Percentiles rank a stretch among this genome's conserved stretches.
Evolutionary conservation across 2,888 invertebrate species (phyloP).

Genomic region (Tinea pellionella): DNA sequence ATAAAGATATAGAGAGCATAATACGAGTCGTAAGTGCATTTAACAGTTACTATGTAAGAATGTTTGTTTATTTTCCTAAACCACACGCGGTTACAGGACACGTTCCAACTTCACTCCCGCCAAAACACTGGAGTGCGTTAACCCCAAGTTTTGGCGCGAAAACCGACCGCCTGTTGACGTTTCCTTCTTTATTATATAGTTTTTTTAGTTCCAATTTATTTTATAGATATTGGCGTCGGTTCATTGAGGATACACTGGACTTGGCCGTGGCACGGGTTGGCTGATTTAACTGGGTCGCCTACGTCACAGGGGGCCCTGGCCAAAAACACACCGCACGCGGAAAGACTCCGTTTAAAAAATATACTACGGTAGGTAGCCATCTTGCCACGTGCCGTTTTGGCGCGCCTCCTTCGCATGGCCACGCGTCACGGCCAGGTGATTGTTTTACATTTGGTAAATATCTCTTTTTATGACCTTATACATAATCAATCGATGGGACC

Average conservation of each 20-base stretch:
- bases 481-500: too few relatives aligned
- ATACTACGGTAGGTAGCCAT: conserved; percentile 32
- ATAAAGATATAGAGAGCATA: too few relatives aligned
- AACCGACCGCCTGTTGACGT: conserved; percentile 41
- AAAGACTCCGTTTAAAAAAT: conserved; percentile 51
- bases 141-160: conserved; percentile 62
- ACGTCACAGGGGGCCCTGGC: conserved; percentile 54
- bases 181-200: conserved; percentile 51
- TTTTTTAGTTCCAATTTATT: conserved; percentile 64
- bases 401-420: conserved; percentile 23
- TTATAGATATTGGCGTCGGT: conserved; percentile 69
- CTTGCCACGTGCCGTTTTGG: conserved; percentile 50
- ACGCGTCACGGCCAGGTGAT: not conserved
- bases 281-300: conserved; percentile 62
- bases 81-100: not conserved
- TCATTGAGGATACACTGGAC: conserved; percentile 66
- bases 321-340: conserved; percentile 62
- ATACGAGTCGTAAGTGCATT: too few relatives aligned
- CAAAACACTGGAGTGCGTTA: conserved; percentile 66
- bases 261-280: conserved; percentile 67
- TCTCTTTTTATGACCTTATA: too few relatives aligned
- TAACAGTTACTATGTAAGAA: too few relatives aligned
- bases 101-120: conserved; percentile 25
- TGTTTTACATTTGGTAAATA: too few relatives aligned
- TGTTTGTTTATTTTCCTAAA: too few relatives aligned